phyloP scores from a whole-genome alignment of 2,888 invertebrate species.

The Zelleria hepariella region DNA sequence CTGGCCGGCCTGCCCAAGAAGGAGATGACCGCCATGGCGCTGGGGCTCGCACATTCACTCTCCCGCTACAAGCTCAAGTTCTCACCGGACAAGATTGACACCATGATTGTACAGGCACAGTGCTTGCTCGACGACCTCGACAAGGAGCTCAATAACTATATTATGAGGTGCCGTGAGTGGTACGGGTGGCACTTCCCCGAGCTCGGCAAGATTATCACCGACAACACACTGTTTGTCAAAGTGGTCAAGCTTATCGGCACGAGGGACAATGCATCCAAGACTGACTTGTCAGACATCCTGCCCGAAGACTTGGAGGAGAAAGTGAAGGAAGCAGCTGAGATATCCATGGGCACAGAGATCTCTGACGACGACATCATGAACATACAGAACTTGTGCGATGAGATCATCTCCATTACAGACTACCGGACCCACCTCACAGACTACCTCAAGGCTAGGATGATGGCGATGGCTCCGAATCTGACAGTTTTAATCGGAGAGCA shows the following conservation, averaged over 20 bases:
- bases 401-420: conserved; percentile 92
- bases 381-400: conserved; percentile 93
- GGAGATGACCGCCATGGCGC: conserved; percentile 96
- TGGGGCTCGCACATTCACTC: conserved; percentile 91
- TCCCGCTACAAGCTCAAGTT: conserved; percentile 98
- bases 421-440: conserved; percentile 93
- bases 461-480: conserved; percentile 98
- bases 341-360: conserved; percentile 99
- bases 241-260: conserved; percentile 87
- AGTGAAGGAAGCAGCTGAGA: conserved; percentile 97
- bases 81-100: conserved; percentile 99
- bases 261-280: conserved; percentile 84
- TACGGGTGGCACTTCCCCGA: conserved; percentile 99
- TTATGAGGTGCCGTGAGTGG: conserved; percentile 87
- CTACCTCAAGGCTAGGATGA: conserved; percentile 96
- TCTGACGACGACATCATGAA: conserved; percentile 95
- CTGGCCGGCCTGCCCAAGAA: conserved; percentile 89
- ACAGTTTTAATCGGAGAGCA: conserved; percentile 96
- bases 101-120: conserved; percentile 98
- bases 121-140: conserved; percentile 96
- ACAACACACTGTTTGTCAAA: conserved; percentile 93
- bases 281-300: conserved; percentile 93
- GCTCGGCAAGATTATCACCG: conserved; percentile 94
- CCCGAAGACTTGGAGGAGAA: conserved; percentile 93
- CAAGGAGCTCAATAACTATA: conserved; percentile 98